phyloP scores from a whole-genome alignment of 92 coral and sea anemone species.

The Actinernus sp. region DNA sequence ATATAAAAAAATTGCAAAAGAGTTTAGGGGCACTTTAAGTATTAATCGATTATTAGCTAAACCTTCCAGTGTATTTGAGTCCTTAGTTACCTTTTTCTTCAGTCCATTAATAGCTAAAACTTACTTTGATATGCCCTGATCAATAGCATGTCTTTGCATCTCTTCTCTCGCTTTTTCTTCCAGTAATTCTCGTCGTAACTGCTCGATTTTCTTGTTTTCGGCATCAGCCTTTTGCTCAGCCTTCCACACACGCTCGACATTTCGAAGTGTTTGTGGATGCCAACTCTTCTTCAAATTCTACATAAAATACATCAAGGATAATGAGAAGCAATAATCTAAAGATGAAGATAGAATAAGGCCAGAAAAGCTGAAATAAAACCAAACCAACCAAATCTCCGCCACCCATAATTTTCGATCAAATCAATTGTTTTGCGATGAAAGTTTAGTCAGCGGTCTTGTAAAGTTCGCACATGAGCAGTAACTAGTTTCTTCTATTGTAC shows the following conservation, averaged over 20 bases:
- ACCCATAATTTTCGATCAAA: slow-evolving; percentile 66
- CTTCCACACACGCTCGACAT: slow-evolving; percentile 99
- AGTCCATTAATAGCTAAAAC: background rate
- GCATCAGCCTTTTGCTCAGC: slow-evolving; percentile 99
- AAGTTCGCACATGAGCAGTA: background rate
- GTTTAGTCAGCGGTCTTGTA: background rate
- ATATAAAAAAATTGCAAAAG: too few relatives aligned
- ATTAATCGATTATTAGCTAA: too few relatives aligned
- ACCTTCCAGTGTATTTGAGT: too few relatives aligned
- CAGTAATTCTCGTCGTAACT: slow-evolving; percentile 86
- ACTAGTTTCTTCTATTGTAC: too few relatives aligned
- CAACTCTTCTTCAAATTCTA: slow-evolving; percentile 99
- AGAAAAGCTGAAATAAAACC: background rate
- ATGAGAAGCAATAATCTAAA: background rate
- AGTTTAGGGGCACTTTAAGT: too few relatives aligned
- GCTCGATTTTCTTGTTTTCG: slow-evolving; percentile 97
- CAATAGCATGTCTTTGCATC: slow-evolving; percentile 96
- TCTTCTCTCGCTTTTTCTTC: slow-evolving; percentile 98
- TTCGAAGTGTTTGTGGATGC: slow-evolving; percentile 99
- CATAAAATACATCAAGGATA: slow-evolving; percentile 6
- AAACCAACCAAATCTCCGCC: slow-evolving; percentile 98
- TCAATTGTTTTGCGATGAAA: background rate
- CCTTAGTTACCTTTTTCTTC: background rate
- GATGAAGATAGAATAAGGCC: background rate
- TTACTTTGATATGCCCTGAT: slow-evolving; percentile 93